Evolutionary conservation across 2,113 vertebrate genomes (phyloP).

Genomic region (Notothenia coriiceps): DNA sequence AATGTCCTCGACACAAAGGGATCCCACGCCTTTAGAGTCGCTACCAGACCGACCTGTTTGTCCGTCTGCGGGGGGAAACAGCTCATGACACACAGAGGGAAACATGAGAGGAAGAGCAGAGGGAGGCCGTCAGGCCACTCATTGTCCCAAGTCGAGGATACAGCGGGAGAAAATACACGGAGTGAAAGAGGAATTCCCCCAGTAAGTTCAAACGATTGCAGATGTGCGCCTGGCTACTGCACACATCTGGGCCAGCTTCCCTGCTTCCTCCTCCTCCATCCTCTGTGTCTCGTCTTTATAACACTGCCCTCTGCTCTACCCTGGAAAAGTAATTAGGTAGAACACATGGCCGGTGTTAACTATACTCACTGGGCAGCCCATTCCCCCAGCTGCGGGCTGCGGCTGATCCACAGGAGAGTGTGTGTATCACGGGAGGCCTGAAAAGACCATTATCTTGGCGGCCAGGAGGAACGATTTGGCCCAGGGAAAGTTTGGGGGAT

Average conservation of each 20-base stretch:
- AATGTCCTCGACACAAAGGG: slow-evolving; percentile 47
- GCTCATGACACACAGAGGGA: slow-evolving; percentile 63
- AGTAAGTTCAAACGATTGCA: slow-evolving; percentile 76
- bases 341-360: slow-evolving; percentile 52
- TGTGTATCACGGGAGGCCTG: slow-evolving; percentile 69
- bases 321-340: slow-evolving; percentile 75
- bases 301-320: slow-evolving; percentile 44
- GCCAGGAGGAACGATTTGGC: slow-evolving; percentile 63
- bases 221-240: slow-evolving; percentile 79
- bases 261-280: slow-evolving; percentile 39
- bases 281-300: slow-evolving; percentile 25
- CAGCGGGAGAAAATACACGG: slow-evolving; percentile 42
- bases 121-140: slow-evolving; percentile 58
- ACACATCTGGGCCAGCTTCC: slow-evolving; percentile 74
- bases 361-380: slow-evolving; percentile 37
- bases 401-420: slow-evolving; percentile 43
- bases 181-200: slow-evolving; percentile 78
- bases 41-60: slow-evolving; percentile 56
- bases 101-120: slow-evolving; percentile 61
- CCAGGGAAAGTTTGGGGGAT: slow-evolving; percentile 79
- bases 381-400: slow-evolving; percentile 55
- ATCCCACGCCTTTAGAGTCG: slow-evolving; percentile 49
- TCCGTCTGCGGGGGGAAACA: slow-evolving; percentile 60
- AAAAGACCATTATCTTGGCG: slow-evolving; percentile 67
- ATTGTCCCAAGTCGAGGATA: slow-evolving; percentile 65